Conservation (phyloP, 2,888 invertebrate species). For the Portevinia maculata region DNA sequence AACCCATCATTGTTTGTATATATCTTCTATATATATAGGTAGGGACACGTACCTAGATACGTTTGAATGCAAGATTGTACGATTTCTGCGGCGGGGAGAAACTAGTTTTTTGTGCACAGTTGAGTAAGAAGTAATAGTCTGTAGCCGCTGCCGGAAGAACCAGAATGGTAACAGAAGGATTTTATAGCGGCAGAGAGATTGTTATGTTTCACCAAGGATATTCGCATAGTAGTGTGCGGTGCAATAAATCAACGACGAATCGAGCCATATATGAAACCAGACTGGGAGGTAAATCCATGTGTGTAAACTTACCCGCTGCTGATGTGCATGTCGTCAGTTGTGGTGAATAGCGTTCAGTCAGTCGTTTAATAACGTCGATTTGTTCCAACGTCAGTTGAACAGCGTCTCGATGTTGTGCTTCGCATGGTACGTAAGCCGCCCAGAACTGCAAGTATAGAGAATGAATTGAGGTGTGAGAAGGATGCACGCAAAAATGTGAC, state of each 20-base stretch:
- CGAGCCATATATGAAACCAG: slow-evolving; percentile 23
- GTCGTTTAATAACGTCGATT: slow-evolving; percentile 88
- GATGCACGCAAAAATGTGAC: slow-evolving; percentile 1
- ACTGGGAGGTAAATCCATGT: slow-evolving; percentile 19
- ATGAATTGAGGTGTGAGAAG: slow-evolving; percentile 17
- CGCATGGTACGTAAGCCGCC: slow-evolving; percentile 89
- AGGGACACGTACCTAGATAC: slow-evolving; percentile 12
- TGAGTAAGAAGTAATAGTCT: slow-evolving; percentile 56
- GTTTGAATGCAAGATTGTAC: slow-evolving; percentile 48
- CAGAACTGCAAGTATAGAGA: slow-evolving; percentile 85
- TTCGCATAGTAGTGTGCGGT: slow-evolving; percentile 37
- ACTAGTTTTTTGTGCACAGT: slow-evolving; percentile 67
- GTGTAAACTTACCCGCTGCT: slow-evolving; percentile 85
- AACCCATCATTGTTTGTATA: not conserved
- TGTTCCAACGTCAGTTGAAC: slow-evolving; percentile 88
- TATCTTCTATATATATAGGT: no score
- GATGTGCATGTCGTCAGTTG: slow-evolving; percentile 87
- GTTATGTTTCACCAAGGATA: slow-evolving; percentile 48
- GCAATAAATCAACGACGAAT: slow-evolving; percentile 64
- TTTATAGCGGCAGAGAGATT: slow-evolving; percentile 33
- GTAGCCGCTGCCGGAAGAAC: slow-evolving; percentile 13
- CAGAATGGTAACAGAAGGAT: slow-evolving; percentile 30
- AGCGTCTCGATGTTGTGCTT: slow-evolving; percentile 88
- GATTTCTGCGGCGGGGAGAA: slow-evolving; percentile 30
- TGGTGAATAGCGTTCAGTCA: slow-evolving; percentile 87